Percentiles rank a stretch among this genome's conserved stretches.
These are phyloP conservation scores for Chiloscyllium plagiosum DNA, from an alignment of 2,113 vertebrate species.

Conservation along the genomic window DNA sequence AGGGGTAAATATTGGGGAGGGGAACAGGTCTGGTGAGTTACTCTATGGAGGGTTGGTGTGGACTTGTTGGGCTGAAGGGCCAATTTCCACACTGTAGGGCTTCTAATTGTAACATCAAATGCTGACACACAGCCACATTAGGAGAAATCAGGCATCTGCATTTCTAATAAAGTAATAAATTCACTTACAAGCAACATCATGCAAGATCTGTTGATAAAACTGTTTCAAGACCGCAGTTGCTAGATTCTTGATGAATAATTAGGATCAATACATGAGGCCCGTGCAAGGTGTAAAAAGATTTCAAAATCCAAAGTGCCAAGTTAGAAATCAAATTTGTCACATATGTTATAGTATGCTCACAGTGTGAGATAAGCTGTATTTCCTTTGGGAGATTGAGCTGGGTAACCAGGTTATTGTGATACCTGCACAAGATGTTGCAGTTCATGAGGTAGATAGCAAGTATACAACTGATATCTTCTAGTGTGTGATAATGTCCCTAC, in stretches of 20 bases:
- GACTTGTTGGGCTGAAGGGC: too few relatives aligned
- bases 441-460: neutral
- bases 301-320: neutral
- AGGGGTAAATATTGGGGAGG: too few relatives aligned
- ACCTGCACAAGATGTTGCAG: neutral
- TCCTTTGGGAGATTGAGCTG: neutral
- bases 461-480: neutral
- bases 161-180: neutral
- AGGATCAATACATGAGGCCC: neutral
- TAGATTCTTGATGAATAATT: neutral
- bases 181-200: neutral
- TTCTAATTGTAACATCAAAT: too few relatives aligned
- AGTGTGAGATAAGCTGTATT: neutral
- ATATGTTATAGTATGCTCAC: neutral
- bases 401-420: neutral
- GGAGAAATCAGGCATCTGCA: neutral
- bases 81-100: too few relatives aligned
- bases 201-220: neutral
- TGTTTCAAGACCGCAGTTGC: neutral
- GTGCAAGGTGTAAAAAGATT: neutral
- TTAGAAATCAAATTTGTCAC: neutral
- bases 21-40: too few relatives aligned
- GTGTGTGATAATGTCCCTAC: too few relatives aligned
- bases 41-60: too few relatives aligned
- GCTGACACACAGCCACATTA: too few relatives aligned